A percentile compares a stretch with the other conserved stretches of the same genome.
Conservation (phyloP, 1,140 invertebrate species). For the Delia radicum region DNA sequence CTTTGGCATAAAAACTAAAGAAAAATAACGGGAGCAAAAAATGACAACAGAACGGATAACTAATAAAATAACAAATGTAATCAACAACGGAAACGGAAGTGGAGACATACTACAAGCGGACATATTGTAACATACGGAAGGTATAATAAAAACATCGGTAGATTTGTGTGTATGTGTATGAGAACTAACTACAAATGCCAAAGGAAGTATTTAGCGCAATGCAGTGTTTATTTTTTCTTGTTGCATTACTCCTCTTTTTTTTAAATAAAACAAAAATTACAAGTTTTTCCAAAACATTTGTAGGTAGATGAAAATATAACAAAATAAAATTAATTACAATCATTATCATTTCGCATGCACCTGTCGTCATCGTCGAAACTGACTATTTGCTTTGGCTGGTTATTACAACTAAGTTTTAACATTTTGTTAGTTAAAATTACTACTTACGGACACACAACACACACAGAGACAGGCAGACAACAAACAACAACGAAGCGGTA, state of each 20-base stretch:
- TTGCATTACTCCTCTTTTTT: neutral
- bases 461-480: neutral
- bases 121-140: constrained; percentile 9
- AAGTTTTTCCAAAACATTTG: no score
- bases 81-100: constrained; percentile 25
- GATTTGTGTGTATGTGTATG: neutral
- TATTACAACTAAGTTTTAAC: neutral
- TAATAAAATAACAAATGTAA: constrained; percentile 23
- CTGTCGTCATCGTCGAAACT: constrained; percentile 17
- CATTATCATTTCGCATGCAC: constrained; percentile 44
- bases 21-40: neutral
- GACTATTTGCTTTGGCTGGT: neutral
- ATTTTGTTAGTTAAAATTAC: no score
- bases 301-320: constrained; percentile 52
- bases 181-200: neutral
- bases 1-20: neutral
- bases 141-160: neutral
- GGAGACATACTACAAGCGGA: constrained; percentile 18
- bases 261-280: neutral
- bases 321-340: constrained; percentile 54
- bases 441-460: no score
- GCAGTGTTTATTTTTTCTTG: neutral
- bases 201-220: constrained; percentile 1
- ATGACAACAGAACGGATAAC: constrained; percentile 18
- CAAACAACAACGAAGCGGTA: neutral